Conservation (phyloP, 2,113 vertebrate species). For the Lepus europaeus region DNA sequence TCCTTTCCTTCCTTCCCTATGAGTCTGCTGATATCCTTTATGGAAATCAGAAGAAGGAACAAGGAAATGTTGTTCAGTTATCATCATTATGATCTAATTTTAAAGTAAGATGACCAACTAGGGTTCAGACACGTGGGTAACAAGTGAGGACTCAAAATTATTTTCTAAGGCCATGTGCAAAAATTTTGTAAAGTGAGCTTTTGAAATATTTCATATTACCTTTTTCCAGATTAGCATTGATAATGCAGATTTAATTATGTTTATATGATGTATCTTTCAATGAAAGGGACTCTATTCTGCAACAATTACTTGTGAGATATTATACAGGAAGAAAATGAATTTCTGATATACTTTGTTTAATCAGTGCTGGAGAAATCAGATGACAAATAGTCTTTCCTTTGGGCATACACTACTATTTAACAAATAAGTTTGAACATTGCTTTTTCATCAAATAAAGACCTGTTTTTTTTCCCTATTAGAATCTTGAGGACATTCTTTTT, state of each 20-base stretch:
- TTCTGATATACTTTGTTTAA: neutral
- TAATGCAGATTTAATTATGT: conserved; percentile 19
- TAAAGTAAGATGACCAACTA: neutral
- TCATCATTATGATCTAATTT: neutral
- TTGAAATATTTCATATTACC: neutral
- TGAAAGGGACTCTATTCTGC: neutral
- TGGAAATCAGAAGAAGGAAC: neutral
- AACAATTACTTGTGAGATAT: neutral
- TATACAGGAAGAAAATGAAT: neutral
- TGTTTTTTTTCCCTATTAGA: neutral
- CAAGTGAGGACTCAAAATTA: neutral
- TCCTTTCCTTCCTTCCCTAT: neutral
- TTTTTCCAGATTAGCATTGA: neutral
- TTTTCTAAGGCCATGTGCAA: neutral
- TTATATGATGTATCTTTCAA: neutral
- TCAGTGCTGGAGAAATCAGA: neutral
- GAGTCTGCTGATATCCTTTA: neutral
- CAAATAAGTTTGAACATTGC: neutral
- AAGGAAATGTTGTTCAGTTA: neutral
- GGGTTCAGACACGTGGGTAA: neutral
- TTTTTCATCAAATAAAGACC: neutral
- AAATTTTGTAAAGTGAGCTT: neutral
- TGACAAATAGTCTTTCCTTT: neutral
- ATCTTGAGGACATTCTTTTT: neutral
- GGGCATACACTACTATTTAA: neutral